Evolutionary conservation across 1,140 invertebrate genomes (phyloP).

Genomic region (Sweltsa coloradensis): DNA sequence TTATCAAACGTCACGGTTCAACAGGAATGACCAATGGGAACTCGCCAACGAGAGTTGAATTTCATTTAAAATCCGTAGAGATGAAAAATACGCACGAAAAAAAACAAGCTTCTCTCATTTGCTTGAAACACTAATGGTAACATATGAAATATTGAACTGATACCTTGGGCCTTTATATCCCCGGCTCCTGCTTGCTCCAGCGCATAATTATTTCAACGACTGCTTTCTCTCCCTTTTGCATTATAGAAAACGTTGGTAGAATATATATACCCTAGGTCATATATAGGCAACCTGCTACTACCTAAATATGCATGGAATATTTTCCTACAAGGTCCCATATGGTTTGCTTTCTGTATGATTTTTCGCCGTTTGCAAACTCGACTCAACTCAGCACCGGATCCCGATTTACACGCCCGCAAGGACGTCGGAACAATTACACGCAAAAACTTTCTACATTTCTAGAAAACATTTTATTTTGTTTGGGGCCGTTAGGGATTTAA

Average conservation of each 20-base stretch:
- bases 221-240: slow-evolving; percentile 13
- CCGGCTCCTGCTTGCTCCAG: slow-evolving; percentile 5
- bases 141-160: slow-evolving; percentile 16
- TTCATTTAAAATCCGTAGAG: slow-evolving; percentile 7
- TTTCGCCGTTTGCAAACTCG: too few species aligned
- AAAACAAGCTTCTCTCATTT: slow-evolving; percentile 14
- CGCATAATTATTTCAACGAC: slow-evolving; percentile 15
- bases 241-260: slow-evolving; percentile 15
- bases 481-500: too few species aligned
- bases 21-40: slow-evolving; percentile 12
- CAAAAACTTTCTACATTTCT: too few species aligned
- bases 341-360: background rate
- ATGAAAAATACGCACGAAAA: slow-evolving; percentile 14
- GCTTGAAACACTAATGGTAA: slow-evolving; percentile 15
- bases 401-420: background rate
- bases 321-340: slow-evolving; percentile 6
- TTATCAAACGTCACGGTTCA: slow-evolving; percentile 16
- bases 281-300: background rate
- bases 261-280: slow-evolving; percentile 11
- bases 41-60: slow-evolving; percentile 8
- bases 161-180: slow-evolving; percentile 13
- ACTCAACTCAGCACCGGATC: too few species aligned
- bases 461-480: too few species aligned
- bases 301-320: slow-evolving; percentile 5
- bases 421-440: background rate